phyloP scores from a whole-genome alignment of 1,140 invertebrate genomes.

The Leptopilina clavipes region DNA sequence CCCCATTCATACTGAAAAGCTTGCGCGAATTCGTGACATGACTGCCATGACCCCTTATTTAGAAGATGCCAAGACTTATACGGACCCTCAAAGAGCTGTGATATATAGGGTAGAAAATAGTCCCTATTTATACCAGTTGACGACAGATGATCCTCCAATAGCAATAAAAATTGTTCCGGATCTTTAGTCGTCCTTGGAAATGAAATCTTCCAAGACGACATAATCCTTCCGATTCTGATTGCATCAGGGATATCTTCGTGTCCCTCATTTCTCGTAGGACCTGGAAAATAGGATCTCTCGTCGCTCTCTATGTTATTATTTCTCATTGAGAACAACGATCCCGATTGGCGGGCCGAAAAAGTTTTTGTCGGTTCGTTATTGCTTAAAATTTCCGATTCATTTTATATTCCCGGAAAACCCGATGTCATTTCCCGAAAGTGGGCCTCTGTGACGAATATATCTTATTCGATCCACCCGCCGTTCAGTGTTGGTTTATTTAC shows the following conservation, averaged over 20 bases:
- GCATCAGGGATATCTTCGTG: not conserved
- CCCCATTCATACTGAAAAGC: not conserved
- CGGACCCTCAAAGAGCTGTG: not conserved
- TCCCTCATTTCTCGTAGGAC: not conserved
- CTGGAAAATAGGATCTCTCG: too few species aligned
- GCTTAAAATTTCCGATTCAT: too few species aligned
- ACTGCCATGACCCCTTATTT: not conserved
- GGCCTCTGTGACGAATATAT: too few species aligned
- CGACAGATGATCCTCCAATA: not conserved
- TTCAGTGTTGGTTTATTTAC: too few species aligned
- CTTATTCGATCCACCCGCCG: too few species aligned
- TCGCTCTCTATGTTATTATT: too few species aligned
- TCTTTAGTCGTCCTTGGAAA: not conserved
- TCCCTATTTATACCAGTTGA: not conserved
- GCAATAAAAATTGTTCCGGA: not conserved
- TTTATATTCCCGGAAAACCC: too few species aligned
- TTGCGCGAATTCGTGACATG: not conserved
- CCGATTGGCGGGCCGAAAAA: too few species aligned
- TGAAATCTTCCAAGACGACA: not conserved
- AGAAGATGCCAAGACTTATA: not conserved
- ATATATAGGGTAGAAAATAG: not conserved
- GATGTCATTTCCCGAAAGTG: too few species aligned
- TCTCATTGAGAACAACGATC: too few species aligned
- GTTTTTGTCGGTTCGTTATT: too few species aligned
- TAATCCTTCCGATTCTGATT: not conserved